Evolutionary conservation across 1,140 invertebrate genomes (phyloP), one percentile per base, ranked within the genome.

Genomic region (Penaeus indicus): DNA sequence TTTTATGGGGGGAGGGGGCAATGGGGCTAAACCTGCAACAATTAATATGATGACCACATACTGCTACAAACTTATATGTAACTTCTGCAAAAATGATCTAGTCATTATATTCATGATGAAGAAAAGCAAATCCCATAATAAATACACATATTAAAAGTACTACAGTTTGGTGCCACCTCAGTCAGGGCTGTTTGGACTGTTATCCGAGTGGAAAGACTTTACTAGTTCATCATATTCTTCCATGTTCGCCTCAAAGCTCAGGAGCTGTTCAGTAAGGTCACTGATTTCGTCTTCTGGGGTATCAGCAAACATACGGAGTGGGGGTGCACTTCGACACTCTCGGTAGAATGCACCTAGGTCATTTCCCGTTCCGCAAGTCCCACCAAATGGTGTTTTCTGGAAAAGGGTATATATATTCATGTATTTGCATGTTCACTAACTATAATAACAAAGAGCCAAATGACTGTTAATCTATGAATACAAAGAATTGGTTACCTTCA

Each of bases 261-360:
- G 95, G 84, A 97, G 92, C 92, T 96, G 96, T 91, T 95, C 94
- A 4, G 95, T 95, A 13, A 97, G 92, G 81, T 86, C 87, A 42
- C 72, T 85, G n/a, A 84, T 84, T 25, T 86, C 72, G 42, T 84
- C 77, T 42, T 83, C 75, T 3, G 82, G 75, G 18, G 92, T 92
- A n/a, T 93, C 91, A 67, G 92, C 91, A 67, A 92, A 91, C 27
- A 93, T 89, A 62, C 92, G 92, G 19, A 93, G 92, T 60, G 91
- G 91, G 16, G 93, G 88, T 11, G 96, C 96, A 91, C 94, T 94
- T 92, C 96, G 96, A 93, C 96, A 97, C 91, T 97, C 96, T 10
- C 95, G 93, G 93, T 96, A 97, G 93, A 97, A 97, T 84, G 95
- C 94, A 63, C 95, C 95, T 84, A 97, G 93, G 92, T 97, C 96